These are phyloP conservation scores for Harpagoxenus sublaevis DNA, from an alignment of 2,888 invertebrate species.

Conservation along the genomic window DNA sequence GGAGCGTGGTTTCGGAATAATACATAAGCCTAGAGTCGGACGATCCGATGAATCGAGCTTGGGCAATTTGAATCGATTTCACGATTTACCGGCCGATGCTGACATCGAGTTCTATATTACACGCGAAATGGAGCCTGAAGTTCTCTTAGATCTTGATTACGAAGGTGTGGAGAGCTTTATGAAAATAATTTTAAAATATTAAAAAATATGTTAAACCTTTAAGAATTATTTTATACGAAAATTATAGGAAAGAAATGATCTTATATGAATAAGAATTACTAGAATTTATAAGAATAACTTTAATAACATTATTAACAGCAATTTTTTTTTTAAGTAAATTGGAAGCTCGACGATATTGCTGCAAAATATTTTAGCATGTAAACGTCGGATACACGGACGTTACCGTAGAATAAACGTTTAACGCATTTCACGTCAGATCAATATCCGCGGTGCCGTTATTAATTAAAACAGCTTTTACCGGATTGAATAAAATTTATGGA, in stretches of 20 bases:
- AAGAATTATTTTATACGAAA: background rate
- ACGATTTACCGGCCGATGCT: constrained; percentile 54
- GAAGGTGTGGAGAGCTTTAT: constrained; percentile 62
- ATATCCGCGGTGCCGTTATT: constrained; percentile 37
- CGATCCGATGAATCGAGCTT: constrained; percentile 71
- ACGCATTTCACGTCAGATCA: constrained; percentile 19
- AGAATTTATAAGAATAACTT: background rate
- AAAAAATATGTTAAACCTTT: background rate
- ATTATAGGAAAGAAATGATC: background rate
- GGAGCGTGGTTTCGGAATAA: constrained; percentile 76
- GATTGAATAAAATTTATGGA: constrained; percentile 24
- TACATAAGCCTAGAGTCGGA: constrained; percentile 78
- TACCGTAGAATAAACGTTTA: background rate
- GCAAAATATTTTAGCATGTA: constrained; percentile 22
- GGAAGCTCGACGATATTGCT: background rate
- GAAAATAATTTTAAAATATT: background rate
- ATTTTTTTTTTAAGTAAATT: constrained; percentile 13
- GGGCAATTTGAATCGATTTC: constrained; percentile 62
- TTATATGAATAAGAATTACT: background rate
- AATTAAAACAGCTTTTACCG: constrained; percentile 46
- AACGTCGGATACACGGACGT: constrained; percentile 2
- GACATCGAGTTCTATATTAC: constrained; percentile 65
- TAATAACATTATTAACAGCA: background rate
- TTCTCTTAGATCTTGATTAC: constrained; percentile 67
- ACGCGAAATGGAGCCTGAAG: constrained; percentile 60